Conservation (phyloP, 23 tunicate genomes). For the Pegea sp. region DNA sequence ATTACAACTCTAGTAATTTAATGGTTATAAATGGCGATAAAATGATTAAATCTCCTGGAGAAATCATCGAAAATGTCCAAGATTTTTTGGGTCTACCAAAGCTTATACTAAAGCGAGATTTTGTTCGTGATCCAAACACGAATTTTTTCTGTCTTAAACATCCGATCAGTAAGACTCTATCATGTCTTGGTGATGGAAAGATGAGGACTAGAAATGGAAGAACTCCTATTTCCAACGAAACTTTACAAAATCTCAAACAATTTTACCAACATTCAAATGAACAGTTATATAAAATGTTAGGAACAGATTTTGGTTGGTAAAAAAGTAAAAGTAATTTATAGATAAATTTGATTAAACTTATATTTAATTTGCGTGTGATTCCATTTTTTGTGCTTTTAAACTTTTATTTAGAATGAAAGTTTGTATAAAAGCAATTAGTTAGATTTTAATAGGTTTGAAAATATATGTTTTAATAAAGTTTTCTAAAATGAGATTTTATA, state of each 20-base stretch:
- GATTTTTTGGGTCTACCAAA: constrained; percentile 23
- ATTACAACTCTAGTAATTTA: constrained; percentile 5
- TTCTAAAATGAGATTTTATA: no score
- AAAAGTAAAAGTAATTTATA: no score
- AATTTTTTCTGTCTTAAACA: constrained; percentile 16
- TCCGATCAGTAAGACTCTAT: background rate
- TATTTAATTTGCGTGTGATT: no score
- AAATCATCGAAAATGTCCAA: constrained; percentile 14
- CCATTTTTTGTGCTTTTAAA: no score
- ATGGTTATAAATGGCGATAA: constrained; percentile 17
- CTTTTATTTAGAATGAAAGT: no score
- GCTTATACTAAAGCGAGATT: constrained; percentile 13
- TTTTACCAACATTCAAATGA: constrained; percentile 15
- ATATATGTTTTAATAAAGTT: no score
- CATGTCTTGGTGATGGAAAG: background rate
- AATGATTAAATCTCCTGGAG: constrained; percentile 10
- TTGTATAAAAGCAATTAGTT: no score
- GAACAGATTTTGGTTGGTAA: constrained; percentile 3
- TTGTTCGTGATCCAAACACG: constrained; percentile 13
- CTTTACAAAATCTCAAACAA: constrained; percentile 1
- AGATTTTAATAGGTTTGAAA: no score
- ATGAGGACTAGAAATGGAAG: constrained; percentile 1
- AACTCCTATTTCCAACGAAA: background rate
- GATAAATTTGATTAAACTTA: no score
- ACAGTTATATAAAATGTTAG: constrained; percentile 7